phyloP scores from a whole-genome alignment of 2,113 vertebrate genomes.

The Pachyramphus minor region DNA sequence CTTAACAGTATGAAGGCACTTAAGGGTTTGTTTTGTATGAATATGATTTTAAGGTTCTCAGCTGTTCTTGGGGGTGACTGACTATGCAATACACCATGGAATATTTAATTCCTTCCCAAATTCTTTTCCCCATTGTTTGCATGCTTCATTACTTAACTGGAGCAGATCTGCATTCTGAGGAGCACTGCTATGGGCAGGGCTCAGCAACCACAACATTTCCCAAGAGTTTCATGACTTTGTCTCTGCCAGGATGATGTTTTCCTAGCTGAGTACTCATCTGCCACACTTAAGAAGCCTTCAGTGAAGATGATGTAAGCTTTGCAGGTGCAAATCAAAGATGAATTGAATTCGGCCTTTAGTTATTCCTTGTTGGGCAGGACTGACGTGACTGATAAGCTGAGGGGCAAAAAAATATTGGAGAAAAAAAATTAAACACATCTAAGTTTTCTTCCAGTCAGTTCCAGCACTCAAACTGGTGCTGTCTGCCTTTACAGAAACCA shows the following conservation, averaged over 20 bases:
- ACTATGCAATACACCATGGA: neutral
- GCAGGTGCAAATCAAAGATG: slow-evolving; percentile 32
- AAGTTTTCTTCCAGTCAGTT: neutral
- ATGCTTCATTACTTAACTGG: neutral
- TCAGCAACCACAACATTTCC: neutral
- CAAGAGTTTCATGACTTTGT: neutral
- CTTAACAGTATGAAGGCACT: neutral
- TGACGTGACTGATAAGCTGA: slow-evolving; percentile 9
- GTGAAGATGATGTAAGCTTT: neutral
- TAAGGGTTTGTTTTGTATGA: neutral
- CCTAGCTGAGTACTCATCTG: neutral
- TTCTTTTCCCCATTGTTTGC: neutral
- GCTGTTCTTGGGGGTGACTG: neutral
- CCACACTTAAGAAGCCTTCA: neutral
- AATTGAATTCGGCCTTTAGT: neutral
- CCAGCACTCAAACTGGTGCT: neutral
- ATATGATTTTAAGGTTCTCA: neutral
- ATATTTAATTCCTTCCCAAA: neutral
- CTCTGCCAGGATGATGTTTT: neutral
- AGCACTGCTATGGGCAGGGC: neutral
- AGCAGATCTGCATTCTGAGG: neutral
- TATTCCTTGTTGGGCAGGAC: neutral
- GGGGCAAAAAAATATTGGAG: neutral
- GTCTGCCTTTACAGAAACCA: slow-evolving; percentile 24
- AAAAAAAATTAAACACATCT: neutral